Evolutionary conservation across 2,888 invertebrate genomes (phyloP).

Genomic region (Podotricha telesiphe): DNA sequence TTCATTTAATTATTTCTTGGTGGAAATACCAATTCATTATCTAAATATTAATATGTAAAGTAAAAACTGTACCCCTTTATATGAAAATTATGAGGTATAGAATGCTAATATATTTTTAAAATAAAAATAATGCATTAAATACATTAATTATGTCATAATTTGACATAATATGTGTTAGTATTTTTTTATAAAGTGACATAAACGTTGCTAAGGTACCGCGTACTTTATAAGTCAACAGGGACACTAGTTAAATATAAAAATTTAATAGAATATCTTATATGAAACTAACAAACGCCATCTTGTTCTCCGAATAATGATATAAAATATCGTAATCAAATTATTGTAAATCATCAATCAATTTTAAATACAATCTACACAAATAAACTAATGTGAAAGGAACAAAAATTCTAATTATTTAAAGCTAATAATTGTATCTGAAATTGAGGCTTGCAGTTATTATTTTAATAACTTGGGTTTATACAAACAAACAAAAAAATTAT

Average conservation of each 20-base stretch:
- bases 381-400: neutral
- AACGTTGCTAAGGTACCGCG: too few relatives aligned
- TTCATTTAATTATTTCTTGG: constrained; percentile 33
- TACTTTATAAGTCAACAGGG: too few relatives aligned
- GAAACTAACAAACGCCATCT: constrained; percentile 29
- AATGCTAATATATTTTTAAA: too few relatives aligned
- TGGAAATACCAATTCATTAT: constrained; percentile 36
- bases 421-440: constrained; percentile 68
- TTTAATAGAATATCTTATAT: too few relatives aligned
- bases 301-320: neutral
- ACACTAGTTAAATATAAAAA: too few relatives aligned
- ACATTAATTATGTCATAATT: too few relatives aligned
- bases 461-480: constrained; percentile 70
- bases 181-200: too few relatives aligned
- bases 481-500: constrained; percentile 80
- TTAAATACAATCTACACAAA: neutral
- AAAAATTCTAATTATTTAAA: constrained; percentile 60
- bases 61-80: too few relatives aligned
- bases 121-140: too few relatives aligned
- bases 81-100: too few relatives aligned
- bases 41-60: neutral
- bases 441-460: constrained; percentile 70
- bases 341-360: too few relatives aligned
- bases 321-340: neutral
- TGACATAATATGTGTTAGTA: too few relatives aligned